phyloP scores from a whole-genome alignment of 2,797 vertebrate species.

The Melanotaenia trifasciata region DNA sequence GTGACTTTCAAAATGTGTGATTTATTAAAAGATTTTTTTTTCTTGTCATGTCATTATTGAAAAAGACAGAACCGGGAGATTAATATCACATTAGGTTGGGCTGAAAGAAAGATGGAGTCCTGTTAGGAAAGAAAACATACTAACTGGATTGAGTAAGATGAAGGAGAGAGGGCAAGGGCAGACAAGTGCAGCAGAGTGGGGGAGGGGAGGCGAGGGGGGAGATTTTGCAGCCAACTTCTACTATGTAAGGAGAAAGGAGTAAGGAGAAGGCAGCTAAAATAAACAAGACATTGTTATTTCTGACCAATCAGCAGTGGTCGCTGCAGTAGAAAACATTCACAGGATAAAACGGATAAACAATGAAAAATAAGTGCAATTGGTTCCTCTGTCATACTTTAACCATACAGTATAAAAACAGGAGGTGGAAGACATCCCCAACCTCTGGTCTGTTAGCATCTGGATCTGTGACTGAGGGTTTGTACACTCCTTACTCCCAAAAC shows the following conservation, averaged over 20 bases:
- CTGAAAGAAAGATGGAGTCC: slow-evolving; percentile 46
- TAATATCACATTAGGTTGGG: slow-evolving; percentile 57
- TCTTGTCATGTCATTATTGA: slow-evolving; percentile 58
- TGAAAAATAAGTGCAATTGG: slow-evolving; percentile 80
- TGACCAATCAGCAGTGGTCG: slow-evolving; percentile 68
- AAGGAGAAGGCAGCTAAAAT: slow-evolving; percentile 72
- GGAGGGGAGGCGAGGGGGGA: slow-evolving; percentile 28
- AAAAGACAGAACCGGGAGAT: slow-evolving; percentile 73
- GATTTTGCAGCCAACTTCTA: slow-evolving; percentile 63
- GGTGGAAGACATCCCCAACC: slow-evolving; percentile 48
- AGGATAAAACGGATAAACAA: slow-evolving; percentile 49
- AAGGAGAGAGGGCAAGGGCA: slow-evolving; percentile 60
- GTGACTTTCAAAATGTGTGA: slow-evolving; percentile 67
- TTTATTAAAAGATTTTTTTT: slow-evolving; percentile 81
- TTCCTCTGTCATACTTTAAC: slow-evolving; percentile 67
- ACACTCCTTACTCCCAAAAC: slow-evolving; percentile 29
- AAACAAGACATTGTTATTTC: slow-evolving; percentile 65
- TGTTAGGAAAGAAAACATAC: slow-evolving; percentile 56
- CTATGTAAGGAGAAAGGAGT: slow-evolving; percentile 38
- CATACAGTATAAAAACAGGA: slow-evolving; percentile 66
- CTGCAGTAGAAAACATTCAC: slow-evolving; percentile 78
- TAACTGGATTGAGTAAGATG: slow-evolving; percentile 59
- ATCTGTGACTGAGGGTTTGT: slow-evolving; percentile 35
- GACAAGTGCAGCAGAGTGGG: slow-evolving; percentile 57
- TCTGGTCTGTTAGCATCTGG: slow-evolving; percentile 45